Evolutionary conservation across 2,797 vertebrate genomes (phyloP), one percentile per base, ranked within the genome.

Genomic region (Onychomys arenicola): DNA sequence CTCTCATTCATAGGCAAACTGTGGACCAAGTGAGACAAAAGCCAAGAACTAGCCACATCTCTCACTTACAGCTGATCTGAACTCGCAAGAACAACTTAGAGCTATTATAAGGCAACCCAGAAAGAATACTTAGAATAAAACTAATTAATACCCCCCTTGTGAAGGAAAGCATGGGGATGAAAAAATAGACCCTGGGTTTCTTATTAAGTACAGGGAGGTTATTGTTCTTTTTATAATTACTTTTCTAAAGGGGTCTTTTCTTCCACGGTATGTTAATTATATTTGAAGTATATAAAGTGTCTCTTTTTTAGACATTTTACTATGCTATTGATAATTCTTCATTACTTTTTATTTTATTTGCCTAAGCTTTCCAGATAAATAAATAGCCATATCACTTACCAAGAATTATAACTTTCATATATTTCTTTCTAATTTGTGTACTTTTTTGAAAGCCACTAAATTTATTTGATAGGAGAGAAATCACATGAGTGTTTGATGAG

Each of bases 401-500:
- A 83, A 76, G 40, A 75, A 67, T 73, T 43, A 55, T 82, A 32
- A 32, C 37, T 80, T 83, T 67, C 75, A 57, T 76, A 4, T 57
- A 52, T 40, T 73, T n/a, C 61, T 83, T 83, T 90, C 43, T 76
- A n/a, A 65, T 84, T 71, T 84, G n/a, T 46, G 29, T 83, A 61
- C 27, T 29, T 81, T 81, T 96, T 59, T 69, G 55, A 94, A 82
- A 87, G 25, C 23, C 23, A 59, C 71, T 89, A 89, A 6, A 52
- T 88, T 88, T 90, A 69, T 92, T 89, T 82, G 25, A 59, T 59
- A 71, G 27, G n/a, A 11, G 40, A 91, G 80, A 93, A 96, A 78
- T 10, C 57, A 63, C 46, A 67, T 87, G 82, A 16, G 21, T 46
- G 10, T 87, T 84, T 10, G 13, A 34, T 67, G 37, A 81, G 14